Base-by-base conservation (phyloP, 1,140 invertebrate species). In the Helicoverpa zea region DNA sequence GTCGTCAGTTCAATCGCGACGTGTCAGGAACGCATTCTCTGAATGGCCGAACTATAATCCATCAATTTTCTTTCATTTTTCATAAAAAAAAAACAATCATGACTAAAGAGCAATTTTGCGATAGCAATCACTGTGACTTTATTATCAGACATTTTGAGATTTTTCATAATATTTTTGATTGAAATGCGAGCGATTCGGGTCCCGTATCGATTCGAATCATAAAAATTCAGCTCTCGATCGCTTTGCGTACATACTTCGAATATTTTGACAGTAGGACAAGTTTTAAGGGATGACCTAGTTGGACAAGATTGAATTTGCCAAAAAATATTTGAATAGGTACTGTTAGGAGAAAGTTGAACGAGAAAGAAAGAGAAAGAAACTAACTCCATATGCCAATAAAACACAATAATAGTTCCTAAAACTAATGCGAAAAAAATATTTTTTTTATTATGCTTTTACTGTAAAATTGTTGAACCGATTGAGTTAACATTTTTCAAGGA, bases 131-230 rank as follows among this genome's bases (percentile, higher is more conserved):
- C 7, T 3, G 18, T 29, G n/a, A 16, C 66, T 70, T 70, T 70
- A 70, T 18, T 51, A 13, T 2, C n/a, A 43, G n/a, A 9, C 30
- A 13, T 68, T 51, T 12, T 16, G 51, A 7, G 47, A 18, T 29
- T 52, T 70, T 13, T 52, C 23, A 52, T 70, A 70, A 70, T 70
- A 49, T 70, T 52, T 49, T 12, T 52, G 66, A 70, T 70, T 29
- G 66, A 70, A 66, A 29, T 23, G 18, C 12, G 43, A 13, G 16
- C 12, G 12, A 5, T 14, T 43, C 49, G 10, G 18, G 29, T 52
- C 29, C 23, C 49, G 47, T 5, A 70, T 52, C 66, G 49, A 70
- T 70, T 52, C 12, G 47, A 29, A 14, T 11, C 63, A 16, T 66
- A 47, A 70, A 70, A 70, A 52, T 52, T 70, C 12, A 30, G n/a